Evolutionary conservation across 2,113 vertebrate genomes (phyloP).

Genomic region (Cacatua alba): DNA sequence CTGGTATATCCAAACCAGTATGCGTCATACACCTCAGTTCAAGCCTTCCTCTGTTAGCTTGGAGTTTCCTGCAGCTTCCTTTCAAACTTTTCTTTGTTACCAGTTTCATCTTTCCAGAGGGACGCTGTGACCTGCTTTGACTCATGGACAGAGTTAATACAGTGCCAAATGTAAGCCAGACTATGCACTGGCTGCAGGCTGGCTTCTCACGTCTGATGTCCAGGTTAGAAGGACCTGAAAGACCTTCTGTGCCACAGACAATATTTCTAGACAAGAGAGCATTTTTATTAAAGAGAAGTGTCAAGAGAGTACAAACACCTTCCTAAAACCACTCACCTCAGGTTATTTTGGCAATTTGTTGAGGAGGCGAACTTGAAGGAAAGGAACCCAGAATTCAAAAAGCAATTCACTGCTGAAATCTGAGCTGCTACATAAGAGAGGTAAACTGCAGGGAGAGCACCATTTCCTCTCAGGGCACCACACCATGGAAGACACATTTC

Average conservation of each 20-base stretch:
- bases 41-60: background rate
- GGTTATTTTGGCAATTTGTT: background rate
- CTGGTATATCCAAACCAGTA: background rate
- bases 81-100: background rate
- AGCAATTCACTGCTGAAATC: background rate
- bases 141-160: rapidly evolving
- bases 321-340: background rate
- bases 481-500: background rate
- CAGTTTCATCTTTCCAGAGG: background rate
- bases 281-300: background rate
- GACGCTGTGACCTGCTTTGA: background rate
- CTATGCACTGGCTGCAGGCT: background rate
- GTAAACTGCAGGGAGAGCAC: background rate
- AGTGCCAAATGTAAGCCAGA: background rate
- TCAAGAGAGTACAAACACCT: background rate
- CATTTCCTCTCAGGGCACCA: background rate
- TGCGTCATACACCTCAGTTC: background rate
- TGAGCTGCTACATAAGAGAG: background rate
- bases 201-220: background rate
- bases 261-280: background rate
- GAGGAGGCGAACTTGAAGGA: background rate
- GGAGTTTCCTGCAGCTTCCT: constrained; percentile 1
- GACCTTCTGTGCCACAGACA: background rate
- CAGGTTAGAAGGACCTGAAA: background rate
- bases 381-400: background rate